Conservation (phyloP, 1,140 invertebrate species). For the Centruroides vittatus region DNA sequence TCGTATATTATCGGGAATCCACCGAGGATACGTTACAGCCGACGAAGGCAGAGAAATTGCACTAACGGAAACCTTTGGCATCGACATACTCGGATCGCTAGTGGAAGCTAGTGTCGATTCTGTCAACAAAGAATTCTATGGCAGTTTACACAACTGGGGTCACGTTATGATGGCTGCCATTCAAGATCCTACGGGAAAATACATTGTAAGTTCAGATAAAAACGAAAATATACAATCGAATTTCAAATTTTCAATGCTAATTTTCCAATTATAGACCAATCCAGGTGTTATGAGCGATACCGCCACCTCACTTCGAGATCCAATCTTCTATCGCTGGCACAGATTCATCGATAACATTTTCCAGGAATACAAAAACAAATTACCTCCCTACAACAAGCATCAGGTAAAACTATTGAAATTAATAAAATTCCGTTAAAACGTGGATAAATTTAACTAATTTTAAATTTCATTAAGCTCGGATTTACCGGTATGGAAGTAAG, state of each 20-base stretch:
- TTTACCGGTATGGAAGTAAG: slow-evolving; percentile 45
- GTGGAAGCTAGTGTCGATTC: slow-evolving; percentile 54
- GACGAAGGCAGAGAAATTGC: slow-evolving; percentile 21
- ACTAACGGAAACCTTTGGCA: slow-evolving; percentile 41
- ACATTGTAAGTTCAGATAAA: neutral
- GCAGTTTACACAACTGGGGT: slow-evolving; percentile 49
- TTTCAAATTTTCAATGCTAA: too few species aligned
- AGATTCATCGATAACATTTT: slow-evolving; percentile 42
- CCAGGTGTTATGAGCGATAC: slow-evolving; percentile 38
- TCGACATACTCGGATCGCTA: slow-evolving; percentile 64
- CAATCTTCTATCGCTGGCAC: slow-evolving; percentile 46
- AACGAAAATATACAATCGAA: too few species aligned
- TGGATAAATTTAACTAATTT: too few species aligned
- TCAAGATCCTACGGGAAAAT: slow-evolving; percentile 14
- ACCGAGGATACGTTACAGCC: slow-evolving; percentile 42
- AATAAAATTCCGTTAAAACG: slow-evolving; percentile 12
- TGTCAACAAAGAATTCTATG: slow-evolving; percentile 49
- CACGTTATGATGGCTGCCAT: slow-evolving; percentile 21
- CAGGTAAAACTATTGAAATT: slow-evolving; percentile 3
- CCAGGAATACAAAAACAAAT: slow-evolving; percentile 28
- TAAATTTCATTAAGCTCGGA: slow-evolving; percentile 26
- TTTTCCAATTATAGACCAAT: slow-evolving; percentile 9
- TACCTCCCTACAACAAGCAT: slow-evolving; percentile 19
- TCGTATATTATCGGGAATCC: slow-evolving; percentile 55
- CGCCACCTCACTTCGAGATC: slow-evolving; percentile 41